phyloP scores from a whole-genome alignment of 2,888 invertebrate species.

The Caenorhabditis sp. region DNA sequence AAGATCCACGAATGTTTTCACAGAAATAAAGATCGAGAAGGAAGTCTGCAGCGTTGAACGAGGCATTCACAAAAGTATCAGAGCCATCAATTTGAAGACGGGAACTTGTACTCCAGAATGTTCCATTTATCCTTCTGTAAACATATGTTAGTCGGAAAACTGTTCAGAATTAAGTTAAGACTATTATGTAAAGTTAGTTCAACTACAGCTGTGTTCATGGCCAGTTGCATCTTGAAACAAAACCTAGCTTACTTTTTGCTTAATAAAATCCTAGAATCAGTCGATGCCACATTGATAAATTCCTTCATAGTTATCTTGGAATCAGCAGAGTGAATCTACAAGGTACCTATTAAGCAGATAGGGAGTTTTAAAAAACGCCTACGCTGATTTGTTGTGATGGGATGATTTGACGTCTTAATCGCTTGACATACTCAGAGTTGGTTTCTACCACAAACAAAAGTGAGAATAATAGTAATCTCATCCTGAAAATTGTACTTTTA shows the following conservation, averaged over 20 bases:
- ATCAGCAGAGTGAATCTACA: constrained; percentile 28
- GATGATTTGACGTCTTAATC: too few species aligned
- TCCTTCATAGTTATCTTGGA: constrained; percentile 20
- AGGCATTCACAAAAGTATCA: constrained; percentile 59
- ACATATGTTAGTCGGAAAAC: not conserved
- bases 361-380: too few species aligned
- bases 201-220: too few species aligned
- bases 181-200: not conserved
- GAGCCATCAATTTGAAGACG: constrained; percentile 50
- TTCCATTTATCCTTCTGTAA: constrained; percentile 54
- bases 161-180: not conserved
- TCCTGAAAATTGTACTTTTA: too few species aligned
- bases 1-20: constrained; percentile 18
- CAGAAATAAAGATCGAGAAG: constrained; percentile 21
- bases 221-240: too few species aligned
- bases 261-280: constrained; percentile 25
- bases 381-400: too few species aligned
- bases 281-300: constrained; percentile 35
- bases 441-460: too few species aligned
- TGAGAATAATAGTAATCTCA: too few species aligned
- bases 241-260: constrained; percentile 15
- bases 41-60: constrained; percentile 26
- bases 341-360: too few species aligned
- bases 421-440: too few species aligned
- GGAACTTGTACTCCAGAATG: constrained; percentile 57